Evolutionary conservation across 1,140 invertebrate species (phyloP).

Genomic region (Drosophila seguyi): DNA sequence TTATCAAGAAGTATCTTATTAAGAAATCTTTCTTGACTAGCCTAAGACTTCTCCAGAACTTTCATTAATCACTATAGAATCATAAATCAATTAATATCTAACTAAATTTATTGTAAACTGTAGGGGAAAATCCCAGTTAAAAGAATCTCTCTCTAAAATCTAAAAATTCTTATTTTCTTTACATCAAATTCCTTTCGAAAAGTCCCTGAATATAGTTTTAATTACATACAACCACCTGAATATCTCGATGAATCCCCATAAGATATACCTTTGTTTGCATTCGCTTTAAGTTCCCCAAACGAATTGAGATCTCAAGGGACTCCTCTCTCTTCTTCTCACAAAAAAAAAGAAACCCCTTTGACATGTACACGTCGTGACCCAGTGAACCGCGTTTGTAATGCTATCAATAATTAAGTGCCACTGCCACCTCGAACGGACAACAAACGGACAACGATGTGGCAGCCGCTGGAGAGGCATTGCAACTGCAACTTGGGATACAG

Average conservation of each 20-base stretch:
- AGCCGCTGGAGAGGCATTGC: conserved; percentile 16
- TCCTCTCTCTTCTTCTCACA: background rate
- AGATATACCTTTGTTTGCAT: background rate
- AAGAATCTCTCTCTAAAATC: background rate
- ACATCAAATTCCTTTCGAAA: too few species aligned
- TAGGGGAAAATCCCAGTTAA: background rate
- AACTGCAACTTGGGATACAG: conserved; percentile 1
- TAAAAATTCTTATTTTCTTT: background rate
- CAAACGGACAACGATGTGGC: conserved; percentile 41
- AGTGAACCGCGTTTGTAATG: conserved; percentile 77
- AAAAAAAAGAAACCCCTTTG: conserved; percentile 10
- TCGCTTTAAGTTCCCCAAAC: background rate
- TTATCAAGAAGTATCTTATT: background rate
- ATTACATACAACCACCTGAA: background rate
- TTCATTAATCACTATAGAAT: background rate
- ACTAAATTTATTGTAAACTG: background rate
- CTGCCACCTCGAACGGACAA: conserved; percentile 69
- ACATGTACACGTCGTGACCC: conserved; percentile 65
- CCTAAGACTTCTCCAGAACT: background rate
- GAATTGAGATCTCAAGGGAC: conserved; percentile 51
- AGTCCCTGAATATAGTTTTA: background rate
- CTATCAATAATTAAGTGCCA: conserved; percentile 82
- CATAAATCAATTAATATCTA: background rate
- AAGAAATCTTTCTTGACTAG: background rate
- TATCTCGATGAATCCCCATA: background rate